Percentiles rank a stretch among this genome's conserved stretches.
These are phyloP conservation scores for Thysanoteuthis rhombus DNA, from an alignment of 2,888 invertebrate species.

Conservation along the genomic window DNA sequence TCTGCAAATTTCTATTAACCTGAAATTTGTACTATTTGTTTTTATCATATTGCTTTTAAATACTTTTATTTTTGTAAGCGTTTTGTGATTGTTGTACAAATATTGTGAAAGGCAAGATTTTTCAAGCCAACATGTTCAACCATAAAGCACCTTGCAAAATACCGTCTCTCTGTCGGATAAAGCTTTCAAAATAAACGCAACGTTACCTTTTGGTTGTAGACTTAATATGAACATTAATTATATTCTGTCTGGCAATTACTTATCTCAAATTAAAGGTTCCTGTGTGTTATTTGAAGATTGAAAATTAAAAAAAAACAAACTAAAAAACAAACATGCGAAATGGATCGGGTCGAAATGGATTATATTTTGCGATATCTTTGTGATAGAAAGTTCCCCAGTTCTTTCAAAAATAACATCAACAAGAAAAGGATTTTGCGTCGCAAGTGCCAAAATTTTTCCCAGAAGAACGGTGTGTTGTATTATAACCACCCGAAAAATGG, in stretches of 20 bases:
- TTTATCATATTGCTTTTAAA: background rate
- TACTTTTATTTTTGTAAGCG: background rate
- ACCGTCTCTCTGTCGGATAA: no score
- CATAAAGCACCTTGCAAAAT: background rate
- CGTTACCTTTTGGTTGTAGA: no score
- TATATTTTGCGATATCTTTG: background rate
- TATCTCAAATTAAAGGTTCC: no score
- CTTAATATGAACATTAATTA: no score
- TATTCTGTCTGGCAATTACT: no score
- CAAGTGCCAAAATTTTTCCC: background rate
- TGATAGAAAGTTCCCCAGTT: background rate
- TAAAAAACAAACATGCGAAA: background rate
- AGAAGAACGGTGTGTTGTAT: background rate
- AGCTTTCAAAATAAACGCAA: no score
- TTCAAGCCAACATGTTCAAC: background rate
- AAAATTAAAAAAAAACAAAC: background rate
- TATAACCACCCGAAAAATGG: background rate
- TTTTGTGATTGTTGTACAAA: background rate
- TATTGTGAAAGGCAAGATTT: background rate
- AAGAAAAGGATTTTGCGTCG: background rate
- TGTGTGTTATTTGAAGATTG: no score
- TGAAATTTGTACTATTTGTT: background rate
- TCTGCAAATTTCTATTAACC: background rate
- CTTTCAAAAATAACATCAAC: background rate
- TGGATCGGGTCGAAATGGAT: background rate